Conservation (phyloP, 2,797 vertebrate genomes). For the Chloroceryle amazona region DNA sequence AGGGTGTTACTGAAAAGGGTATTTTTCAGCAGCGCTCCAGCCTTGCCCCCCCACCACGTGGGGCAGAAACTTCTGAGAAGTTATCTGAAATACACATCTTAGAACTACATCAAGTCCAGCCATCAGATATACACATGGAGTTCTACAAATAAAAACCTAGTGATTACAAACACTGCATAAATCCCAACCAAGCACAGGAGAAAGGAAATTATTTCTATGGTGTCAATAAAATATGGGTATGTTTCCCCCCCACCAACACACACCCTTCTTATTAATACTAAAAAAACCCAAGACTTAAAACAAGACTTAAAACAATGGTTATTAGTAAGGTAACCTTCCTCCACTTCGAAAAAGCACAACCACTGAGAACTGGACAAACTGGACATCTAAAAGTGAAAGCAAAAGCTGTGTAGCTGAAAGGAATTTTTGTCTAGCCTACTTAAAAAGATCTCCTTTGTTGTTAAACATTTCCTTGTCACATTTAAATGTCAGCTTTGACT, state of each 20-base stretch:
- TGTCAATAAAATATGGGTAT: not conserved
- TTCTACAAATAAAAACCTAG: not conserved
- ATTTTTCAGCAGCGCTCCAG: not conserved
- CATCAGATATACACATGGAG: not conserved
- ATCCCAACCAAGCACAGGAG: not conserved
- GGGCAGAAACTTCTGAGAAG: not conserved
- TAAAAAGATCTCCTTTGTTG: not conserved
- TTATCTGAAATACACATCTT: not conserved
- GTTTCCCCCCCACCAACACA: not conserved
- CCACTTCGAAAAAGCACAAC: not conserved
- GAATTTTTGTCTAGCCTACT: not conserved
- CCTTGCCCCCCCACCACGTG: too few relatives aligned
- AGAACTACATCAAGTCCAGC: not conserved
- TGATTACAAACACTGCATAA: not conserved
- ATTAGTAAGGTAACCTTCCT: not conserved
- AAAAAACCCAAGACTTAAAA: too few relatives aligned
- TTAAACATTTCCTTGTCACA: not conserved
- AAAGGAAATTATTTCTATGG: not conserved
- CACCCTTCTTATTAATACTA: not conserved
- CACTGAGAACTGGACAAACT: not conserved
- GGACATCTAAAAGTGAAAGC: not conserved
- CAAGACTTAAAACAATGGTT: not conserved
- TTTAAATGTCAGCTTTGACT: conserved; percentile 24
- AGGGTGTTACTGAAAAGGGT: not conserved
- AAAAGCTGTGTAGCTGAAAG: conserved; percentile 24